Evolutionary conservation across 2,113 vertebrate species (phyloP), one percentile per base, ranked within the genome.

Genomic region (Coreoperca whiteheadi): DNA sequence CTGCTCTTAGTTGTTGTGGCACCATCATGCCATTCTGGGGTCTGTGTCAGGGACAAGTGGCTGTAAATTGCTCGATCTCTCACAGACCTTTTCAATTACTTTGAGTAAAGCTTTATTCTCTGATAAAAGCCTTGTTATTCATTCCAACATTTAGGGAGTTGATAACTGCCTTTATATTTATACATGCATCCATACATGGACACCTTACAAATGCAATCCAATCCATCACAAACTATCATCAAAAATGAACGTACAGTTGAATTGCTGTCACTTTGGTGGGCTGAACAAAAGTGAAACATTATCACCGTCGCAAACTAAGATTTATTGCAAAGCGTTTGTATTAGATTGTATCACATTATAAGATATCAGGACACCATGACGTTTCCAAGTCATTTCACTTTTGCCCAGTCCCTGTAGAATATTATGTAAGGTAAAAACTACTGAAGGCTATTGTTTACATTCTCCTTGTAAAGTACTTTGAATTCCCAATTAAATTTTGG

Each of bases 1-100:
- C 28, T 74, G 48, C 15, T 67, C 46, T 80, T 39, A 81, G 51
- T 71, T 74, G 34, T 64, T 32, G 37, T 46, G 51, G 32, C 21
- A 4, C 5, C 28, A 37, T 54, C 32, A 25, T 34, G 25, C 23
- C 16, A 50, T 37, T 66, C 2, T 70, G 12, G 12, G 48, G 21
- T 70, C 12, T 8, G 20, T n/a, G n/a, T 72, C 18, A 25, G 20
- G 6, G 54, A 82, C 32, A 46, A 53, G 34, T 75, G 30, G 67
- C 14, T 72, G 60, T 51, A 39, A 57, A 51, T 39, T 15, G 25
- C 60, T 53, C 56, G 77, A 4, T 59, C 34, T 57, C 8, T 11
- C 20, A 23, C 25, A 75, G 15, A 25, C 25, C 6, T 37, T 66
- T 37, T 68, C 15, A 32, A 6, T 30, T 9, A 14, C 57, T 74